Base-by-base conservation (phyloP, 2,797 vertebrate species). In the Micromesistius poutassou region DNA sequence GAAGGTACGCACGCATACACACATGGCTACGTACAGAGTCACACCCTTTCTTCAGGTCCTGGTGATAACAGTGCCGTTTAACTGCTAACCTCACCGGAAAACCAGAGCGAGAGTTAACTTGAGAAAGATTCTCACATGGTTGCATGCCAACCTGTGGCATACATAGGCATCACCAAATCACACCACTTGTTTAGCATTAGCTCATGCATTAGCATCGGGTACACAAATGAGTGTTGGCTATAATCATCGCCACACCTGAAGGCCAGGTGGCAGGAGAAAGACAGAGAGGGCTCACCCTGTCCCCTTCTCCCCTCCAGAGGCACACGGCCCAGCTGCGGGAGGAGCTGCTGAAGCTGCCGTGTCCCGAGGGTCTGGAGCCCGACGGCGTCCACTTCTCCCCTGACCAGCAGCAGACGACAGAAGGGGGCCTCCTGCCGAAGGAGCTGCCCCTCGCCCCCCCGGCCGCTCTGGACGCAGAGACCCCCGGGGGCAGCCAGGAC, bases 281-380 rank as follows among this genome's bases (percentile, higher is more conserved):
- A 62, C 5, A 16, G 1, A 62, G 50, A 62, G 50, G 3, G 16
- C 71, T 9, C 71, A 22, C 31, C 33, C 19, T 16, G 28, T 35
- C 70, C 33, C 36, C 22, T 55, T 6, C 28, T 22, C 46, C 30
- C 78, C 72, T 77, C 1, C 93, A 99, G 98, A 96, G 98, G 88
- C 98, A 99, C 81, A 98, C 97, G 0, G 96, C 97, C 82, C 98
- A 99, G 92, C 87, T 99, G 83, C 93, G 97, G 77, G 98, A 99
- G 92, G 98, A 99, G 86, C 94, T 99, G 12, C 92, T 98, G 5
- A 99, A 99, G 89, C 96, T 99, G 80, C 95, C 96, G 83, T 99
- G 97, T 83, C 97, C 97, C 0, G 96, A 98, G 8, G 98, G 95
- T 80, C 87, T 99, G 92, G 97, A 98, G 89, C 96, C 97, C 0